Percentiles rank a stretch among this genome's conserved stretches.
phyloP scores from a whole-genome alignment of 2,113 vertebrate genomes.

The Naja naja region DNA sequence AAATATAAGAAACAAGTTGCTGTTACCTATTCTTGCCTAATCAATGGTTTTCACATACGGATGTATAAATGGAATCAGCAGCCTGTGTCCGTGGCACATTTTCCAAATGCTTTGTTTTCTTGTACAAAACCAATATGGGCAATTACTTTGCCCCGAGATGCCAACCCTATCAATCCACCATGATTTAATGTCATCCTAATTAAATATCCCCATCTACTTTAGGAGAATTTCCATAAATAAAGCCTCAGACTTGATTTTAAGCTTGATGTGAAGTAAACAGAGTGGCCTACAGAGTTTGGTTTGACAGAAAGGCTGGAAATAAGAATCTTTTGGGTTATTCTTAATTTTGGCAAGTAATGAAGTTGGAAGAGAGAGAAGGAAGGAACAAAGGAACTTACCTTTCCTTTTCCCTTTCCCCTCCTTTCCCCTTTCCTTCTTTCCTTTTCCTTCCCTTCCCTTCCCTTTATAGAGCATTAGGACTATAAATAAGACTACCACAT shows the following conservation, averaged over 20 bases:
- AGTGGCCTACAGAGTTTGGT: slow-evolving; percentile 70
- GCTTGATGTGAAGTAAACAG: slow-evolving; percentile 75
- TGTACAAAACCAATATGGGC: slow-evolving; percentile 80
- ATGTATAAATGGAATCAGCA: slow-evolving; percentile 84
- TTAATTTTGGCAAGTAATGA: slow-evolving; percentile 76
- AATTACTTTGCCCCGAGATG: slow-evolving; percentile 85
- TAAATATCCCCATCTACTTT: slow-evolving; percentile 80
- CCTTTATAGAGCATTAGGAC: slow-evolving; percentile 65
- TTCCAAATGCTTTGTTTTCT: slow-evolving; percentile 78
- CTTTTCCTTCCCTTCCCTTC: slow-evolving; percentile 60
- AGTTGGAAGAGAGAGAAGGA: slow-evolving; percentile 37
- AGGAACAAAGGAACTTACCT: slow-evolving; percentile 71
- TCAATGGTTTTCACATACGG: slow-evolving; percentile 84
- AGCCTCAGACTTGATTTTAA: slow-evolving; percentile 76
- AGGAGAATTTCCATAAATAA: slow-evolving; percentile 78
- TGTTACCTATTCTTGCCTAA: slow-evolving; percentile 80
- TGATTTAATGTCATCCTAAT: slow-evolving; percentile 83
- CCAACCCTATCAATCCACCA: slow-evolving; percentile 82
- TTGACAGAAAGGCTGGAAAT: slow-evolving; percentile 76
- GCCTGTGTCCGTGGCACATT: slow-evolving; percentile 80
- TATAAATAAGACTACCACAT: slow-evolving; percentile 58
- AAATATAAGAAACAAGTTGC: slow-evolving; percentile 81
- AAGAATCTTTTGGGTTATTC: slow-evolving; percentile 74
- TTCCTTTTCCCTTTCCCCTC: neutral
- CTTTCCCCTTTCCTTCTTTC: neutral